phyloP scores from a whole-genome alignment of 2,797 vertebrate species.

The Leuciscus waleckii region DNA sequence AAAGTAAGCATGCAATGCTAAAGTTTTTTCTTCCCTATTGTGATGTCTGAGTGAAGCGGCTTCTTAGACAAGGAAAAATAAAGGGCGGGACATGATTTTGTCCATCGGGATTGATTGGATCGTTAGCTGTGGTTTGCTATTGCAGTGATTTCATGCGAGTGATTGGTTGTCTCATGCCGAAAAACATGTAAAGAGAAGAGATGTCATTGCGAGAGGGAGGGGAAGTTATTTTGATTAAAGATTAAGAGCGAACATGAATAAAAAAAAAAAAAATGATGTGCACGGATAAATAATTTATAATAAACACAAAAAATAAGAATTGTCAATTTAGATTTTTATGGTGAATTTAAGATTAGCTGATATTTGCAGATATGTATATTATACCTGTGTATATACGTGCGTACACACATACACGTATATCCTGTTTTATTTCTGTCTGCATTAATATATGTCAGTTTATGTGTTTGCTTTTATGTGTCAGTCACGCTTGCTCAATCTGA shows the following conservation, averaged over 20 bases:
- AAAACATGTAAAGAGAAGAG: not conserved
- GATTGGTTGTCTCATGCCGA: not conserved
- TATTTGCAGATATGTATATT: not conserved
- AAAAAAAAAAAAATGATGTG: not conserved
- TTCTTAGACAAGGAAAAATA: not conserved
- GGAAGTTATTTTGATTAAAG: not conserved
- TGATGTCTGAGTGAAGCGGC: not conserved
- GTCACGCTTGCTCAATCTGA: slow-evolving; percentile 34
- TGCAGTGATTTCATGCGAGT: not conserved
- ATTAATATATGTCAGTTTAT: slow-evolving; percentile 19
- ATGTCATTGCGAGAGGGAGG: not conserved
- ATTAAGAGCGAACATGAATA: not conserved
- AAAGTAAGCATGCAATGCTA: not conserved
- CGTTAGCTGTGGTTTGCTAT: not conserved
- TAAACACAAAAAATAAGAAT: not conserved
- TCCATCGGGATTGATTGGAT: not conserved
- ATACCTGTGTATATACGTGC: not conserved
- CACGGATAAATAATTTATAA: not conserved
- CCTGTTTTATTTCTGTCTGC: not conserved
- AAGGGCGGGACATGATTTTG: not conserved
- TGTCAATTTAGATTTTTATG: not conserved
- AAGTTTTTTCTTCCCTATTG: not conserved
- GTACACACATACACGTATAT: not conserved
- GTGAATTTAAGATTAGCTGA: not conserved
- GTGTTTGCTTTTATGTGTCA: slow-evolving; percentile 18